phyloP scores from a whole-genome alignment of 1,140 invertebrate genomes.

The Atta colombica region DNA sequence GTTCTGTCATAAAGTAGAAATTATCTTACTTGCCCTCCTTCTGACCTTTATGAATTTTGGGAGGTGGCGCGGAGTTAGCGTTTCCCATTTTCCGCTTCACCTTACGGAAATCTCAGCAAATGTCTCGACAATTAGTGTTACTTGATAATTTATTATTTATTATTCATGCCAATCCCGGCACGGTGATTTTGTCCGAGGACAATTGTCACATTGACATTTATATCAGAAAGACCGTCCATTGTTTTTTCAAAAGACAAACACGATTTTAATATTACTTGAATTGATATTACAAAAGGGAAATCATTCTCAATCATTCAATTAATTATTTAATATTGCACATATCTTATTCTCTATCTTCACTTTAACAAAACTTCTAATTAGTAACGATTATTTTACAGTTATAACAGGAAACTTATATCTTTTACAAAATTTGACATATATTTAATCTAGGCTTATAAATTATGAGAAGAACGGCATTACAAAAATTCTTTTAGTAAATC shows the following conservation, averaged over 20 bases:
- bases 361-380: neutral
- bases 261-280: neutral
- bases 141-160: constrained; percentile 71
- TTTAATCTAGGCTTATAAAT: constrained; percentile 9
- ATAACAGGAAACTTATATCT: neutral
- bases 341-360: neutral
- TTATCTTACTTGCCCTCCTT: constrained; percentile 61
- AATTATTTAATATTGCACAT: neutral
- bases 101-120: neutral
- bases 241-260: constrained; percentile 60
- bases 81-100: constrained; percentile 65
- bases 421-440: neutral
- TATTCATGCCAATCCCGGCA: neutral
- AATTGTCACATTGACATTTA: constrained; percentile 40
- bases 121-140: constrained; percentile 43
- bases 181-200: constrained; percentile 13
- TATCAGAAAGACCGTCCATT: constrained; percentile 15
- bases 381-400: neutral
- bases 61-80: constrained; percentile 24
- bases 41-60: constrained; percentile 51
- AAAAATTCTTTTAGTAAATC: neutral
- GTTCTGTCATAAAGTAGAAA: constrained; percentile 18
- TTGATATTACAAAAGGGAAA: neutral
- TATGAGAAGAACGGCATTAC: neutral
- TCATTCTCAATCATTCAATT: neutral